These are phyloP conservation scores for Brachirus orientalis DNA, from an alignment of 2,113 vertebrate genomes.

Conservation along the genomic window DNA sequence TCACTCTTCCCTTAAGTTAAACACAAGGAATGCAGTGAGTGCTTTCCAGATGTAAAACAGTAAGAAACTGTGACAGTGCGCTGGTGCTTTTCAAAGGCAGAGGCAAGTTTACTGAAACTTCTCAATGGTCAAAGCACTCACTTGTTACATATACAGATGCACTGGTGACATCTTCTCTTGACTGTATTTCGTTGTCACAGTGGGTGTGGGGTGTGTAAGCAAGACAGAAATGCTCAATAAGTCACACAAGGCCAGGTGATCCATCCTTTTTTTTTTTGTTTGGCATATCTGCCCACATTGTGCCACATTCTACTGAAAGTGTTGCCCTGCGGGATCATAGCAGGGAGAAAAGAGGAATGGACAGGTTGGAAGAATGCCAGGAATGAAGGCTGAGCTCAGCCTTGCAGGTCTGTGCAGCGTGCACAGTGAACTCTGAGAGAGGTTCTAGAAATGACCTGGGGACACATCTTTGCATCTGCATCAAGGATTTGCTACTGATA, in stretches of 20 bases:
- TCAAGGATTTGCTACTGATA: constrained; percentile 70
- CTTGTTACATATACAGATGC: no score
- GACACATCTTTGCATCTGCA: constrained; percentile 62
- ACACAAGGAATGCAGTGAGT: constrained; percentile 39
- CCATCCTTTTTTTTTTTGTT: constrained; percentile 27
- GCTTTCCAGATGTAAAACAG: not conserved
- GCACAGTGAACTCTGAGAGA: constrained; percentile 71
- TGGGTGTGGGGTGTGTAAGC: not conserved
- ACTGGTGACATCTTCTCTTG: not conserved
- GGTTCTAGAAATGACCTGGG: constrained; percentile 68
- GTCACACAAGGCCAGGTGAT: constrained; percentile 20
- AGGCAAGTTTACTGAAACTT: not conserved
- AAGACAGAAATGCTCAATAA: not conserved
- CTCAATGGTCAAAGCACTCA: no score
- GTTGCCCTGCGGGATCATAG: constrained; percentile 57
- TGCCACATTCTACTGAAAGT: constrained; percentile 48
- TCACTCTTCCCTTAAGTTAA: constrained; percentile 49
- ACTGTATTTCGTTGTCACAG: not conserved
- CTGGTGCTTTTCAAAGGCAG: not conserved
- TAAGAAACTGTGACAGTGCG: not conserved
- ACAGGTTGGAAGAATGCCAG: constrained; percentile 77
- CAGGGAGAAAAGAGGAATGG: constrained; percentile 58
- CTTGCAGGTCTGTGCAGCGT: constrained; percentile 82
- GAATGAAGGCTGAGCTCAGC: constrained; percentile 78
- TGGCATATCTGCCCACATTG: constrained; percentile 22